phyloP scores from a whole-genome alignment of 2,113 vertebrate species.

The Orientallactaga bullata region DNA sequence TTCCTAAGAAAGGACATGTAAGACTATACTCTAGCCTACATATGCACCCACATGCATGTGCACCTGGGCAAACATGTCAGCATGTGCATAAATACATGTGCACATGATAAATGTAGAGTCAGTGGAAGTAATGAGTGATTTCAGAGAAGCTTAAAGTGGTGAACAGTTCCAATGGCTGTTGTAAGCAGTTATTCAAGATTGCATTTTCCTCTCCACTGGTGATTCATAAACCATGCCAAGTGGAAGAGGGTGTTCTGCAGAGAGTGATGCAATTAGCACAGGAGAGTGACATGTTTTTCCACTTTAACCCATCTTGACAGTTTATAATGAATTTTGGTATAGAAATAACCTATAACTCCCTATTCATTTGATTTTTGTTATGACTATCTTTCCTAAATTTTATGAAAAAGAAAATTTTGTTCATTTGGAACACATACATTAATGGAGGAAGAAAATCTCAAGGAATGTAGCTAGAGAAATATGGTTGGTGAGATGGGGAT shows the following conservation, averaged over 20 bases:
- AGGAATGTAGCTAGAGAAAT: background rate
- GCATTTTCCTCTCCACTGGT: background rate
- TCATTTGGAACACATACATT: background rate
- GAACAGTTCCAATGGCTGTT: background rate
- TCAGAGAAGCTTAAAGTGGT: background rate
- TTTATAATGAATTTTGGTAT: too few species aligned
- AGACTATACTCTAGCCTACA: too few species aligned
- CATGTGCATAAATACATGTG: too few species aligned
- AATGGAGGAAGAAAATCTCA: background rate
- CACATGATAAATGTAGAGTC: background rate
- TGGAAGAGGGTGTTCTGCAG: background rate
- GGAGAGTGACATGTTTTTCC: background rate
- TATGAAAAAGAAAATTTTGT: background rate
- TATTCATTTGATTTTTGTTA: background rate
- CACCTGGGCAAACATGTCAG: too few species aligned
- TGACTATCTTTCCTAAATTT: background rate
- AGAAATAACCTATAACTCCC: background rate
- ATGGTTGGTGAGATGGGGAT: background rate
- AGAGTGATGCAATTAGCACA: background rate
- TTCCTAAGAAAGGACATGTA: too few species aligned
- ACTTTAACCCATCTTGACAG: background rate
- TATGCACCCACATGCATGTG: too few species aligned
- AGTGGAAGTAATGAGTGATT: background rate
- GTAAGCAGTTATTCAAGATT: background rate
- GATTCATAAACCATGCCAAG: background rate